phyloP scores from a whole-genome alignment of 2,797 vertebrate species.

The Apodemus agrarius region DNA sequence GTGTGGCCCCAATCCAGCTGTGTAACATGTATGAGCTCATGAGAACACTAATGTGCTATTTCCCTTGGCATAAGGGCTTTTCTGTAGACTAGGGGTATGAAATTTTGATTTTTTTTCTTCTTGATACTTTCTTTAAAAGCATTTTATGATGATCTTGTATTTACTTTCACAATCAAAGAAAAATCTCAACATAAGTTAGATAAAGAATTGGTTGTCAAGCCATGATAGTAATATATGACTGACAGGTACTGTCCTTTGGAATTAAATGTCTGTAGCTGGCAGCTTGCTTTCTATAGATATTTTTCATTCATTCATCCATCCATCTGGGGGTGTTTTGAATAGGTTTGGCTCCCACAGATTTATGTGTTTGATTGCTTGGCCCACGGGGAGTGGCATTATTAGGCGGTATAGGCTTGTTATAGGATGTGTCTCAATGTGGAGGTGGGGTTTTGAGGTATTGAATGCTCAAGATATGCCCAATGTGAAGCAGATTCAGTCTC shows the following conservation, averaged over 20 bases:
- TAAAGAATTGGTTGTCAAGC: constrained; percentile 6
- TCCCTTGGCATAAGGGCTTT: neutral
- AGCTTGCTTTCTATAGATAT: neutral
- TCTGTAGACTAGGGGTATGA: constrained; percentile 23
- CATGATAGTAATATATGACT: neutral
- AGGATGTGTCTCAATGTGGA: neutral
- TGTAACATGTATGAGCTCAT: neutral
- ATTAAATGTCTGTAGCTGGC: neutral
- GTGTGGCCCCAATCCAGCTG: neutral
- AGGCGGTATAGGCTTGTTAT: neutral
- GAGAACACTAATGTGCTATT: neutral
- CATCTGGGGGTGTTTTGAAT: neutral
- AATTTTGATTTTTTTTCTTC: neutral
- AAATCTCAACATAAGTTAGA: neutral
- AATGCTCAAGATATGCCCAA: neutral
- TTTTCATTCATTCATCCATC: neutral
- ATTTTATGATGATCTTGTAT: neutral
- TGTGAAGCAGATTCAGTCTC: neutral
- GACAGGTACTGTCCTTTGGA: neutral
- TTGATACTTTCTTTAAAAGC: neutral
- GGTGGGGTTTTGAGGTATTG: neutral
- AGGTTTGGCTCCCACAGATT: neutral
- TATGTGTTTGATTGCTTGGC: neutral
- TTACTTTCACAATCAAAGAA: constrained; percentile 37
- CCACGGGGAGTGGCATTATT: neutral